phyloP scores from a whole-genome alignment of 2,888 invertebrate genomes.

The Pherbina coryleti region DNA sequence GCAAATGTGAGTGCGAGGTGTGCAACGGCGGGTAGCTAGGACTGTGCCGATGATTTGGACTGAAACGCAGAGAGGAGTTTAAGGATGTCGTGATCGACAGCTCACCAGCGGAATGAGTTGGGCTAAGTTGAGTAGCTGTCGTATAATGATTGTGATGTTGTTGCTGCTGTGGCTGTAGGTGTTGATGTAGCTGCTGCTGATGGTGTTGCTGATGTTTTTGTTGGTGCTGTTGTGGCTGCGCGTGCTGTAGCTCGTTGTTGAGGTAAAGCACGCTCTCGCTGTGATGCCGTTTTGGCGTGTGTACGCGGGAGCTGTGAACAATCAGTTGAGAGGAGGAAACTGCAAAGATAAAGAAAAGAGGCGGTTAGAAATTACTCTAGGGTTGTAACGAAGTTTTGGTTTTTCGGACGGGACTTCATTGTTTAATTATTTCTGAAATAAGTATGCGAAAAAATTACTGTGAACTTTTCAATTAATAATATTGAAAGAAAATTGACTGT shows the following conservation, averaged over 20 bases:
- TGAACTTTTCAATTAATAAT: too few species aligned
- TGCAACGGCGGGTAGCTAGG: conserved; percentile 66
- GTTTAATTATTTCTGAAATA: too few species aligned
- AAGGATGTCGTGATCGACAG: not conserved
- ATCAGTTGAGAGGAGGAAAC: conserved; percentile 75
- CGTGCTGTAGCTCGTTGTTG: conserved; percentile 69
- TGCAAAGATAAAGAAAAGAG: conserved; percentile 52
- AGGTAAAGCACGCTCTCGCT: conserved; percentile 82
- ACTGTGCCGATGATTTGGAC: conserved; percentile 62
- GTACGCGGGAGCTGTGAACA: conserved; percentile 82
- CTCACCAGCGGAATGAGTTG: conserved; percentile 14
- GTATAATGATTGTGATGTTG: conserved; percentile 5
- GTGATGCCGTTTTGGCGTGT: conserved; percentile 82
- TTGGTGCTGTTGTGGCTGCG: conserved; percentile 37
- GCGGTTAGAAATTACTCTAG: not conserved
- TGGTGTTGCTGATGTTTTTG: not conserved
- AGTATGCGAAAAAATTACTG: too few species aligned
- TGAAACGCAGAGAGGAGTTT: not conserved
- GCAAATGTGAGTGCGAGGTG: conserved; percentile 57
- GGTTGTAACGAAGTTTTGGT: not conserved
- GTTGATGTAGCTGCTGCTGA: not conserved
- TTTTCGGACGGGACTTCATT: not conserved
- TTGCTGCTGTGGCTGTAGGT: conserved; percentile 2
- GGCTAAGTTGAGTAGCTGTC: conserved; percentile 10
- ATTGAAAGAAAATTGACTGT: too few species aligned